Conservation (phyloP, 92 coral and sea anemone genomes). For the Siderastrea siderea region DNA sequence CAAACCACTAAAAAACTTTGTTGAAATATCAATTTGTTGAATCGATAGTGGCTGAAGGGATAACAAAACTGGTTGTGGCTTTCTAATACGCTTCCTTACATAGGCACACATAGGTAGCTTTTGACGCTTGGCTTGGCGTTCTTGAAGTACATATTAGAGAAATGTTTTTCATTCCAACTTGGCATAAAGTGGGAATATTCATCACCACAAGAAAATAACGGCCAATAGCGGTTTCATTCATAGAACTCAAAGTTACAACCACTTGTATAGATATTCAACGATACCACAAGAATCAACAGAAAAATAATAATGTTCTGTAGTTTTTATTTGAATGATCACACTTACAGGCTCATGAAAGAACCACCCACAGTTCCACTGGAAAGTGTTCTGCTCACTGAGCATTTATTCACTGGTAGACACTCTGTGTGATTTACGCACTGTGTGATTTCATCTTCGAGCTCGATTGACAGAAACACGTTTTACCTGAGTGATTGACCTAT, state of each 20-base stretch:
- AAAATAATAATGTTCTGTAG: neutral
- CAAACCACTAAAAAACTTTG: neutral
- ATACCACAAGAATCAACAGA: neutral
- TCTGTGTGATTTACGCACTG: neutral
- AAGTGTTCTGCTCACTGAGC: neutral
- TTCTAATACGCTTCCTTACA: too few relatives aligned
- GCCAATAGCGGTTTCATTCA: neutral
- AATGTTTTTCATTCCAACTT: neutral
- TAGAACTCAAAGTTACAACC: neutral
- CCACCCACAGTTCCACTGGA: neutral
- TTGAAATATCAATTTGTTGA: neutral
- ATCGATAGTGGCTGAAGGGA: neutral
- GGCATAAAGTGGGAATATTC: neutral
- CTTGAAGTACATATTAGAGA: neutral
- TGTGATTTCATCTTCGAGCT: neutral
- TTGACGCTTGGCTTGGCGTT: neutral
- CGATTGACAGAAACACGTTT: neutral
- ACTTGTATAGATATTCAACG: neutral
- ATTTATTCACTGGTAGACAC: too few relatives aligned
- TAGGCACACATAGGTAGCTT: neutral
- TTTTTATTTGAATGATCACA: too few relatives aligned
- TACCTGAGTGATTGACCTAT: neutral
- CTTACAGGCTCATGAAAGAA: too few relatives aligned
- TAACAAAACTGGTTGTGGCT: neutral
- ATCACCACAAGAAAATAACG: neutral